Base-by-base conservation (phyloP, 2,888 invertebrate genomes). In the Nebria brevicollis region DNA sequence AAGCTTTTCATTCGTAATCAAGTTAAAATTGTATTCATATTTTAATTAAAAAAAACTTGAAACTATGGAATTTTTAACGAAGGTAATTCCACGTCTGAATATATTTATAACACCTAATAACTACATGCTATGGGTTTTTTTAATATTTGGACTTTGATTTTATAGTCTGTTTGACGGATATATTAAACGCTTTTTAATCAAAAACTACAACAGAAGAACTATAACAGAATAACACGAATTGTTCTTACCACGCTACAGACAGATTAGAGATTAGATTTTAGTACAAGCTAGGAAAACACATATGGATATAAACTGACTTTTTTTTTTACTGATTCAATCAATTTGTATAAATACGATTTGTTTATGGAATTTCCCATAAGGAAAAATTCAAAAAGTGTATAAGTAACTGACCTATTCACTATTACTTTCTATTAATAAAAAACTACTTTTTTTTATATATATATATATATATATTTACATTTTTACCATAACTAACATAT, bases 391-490 rank as follows among this genome's bases (percentile, higher is more conserved):
- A 42, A 11, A 42, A 43, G 68, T 77, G 15, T 66, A n/a, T n/a
- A 5, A 66, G 41, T 79, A 75, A 75, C 79, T 79, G 75, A 79
- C 79, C 75, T 68, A 70, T 75, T 68, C 20, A 15, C 13, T 25
- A 64, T 64, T 54, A 79, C 72, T 75, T 80, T 75, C 68, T 75
- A 64, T 20, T 64, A 72, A 75, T 75, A 75, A 66, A 74, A 68
- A 13, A 68, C 65, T 20, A 10, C 70, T 54, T 54, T 54, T 54
- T 54, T 54, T 7, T 54, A 8, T 68, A 74, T 34, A 80, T 80
- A 72, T 70, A 75, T 20, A 20, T 54, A 54, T 54, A 8, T 68
- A 74, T 34, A 80, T 80, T 75, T 70, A 75, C 80, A 80, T 80
- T 75, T 20, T 68, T 75, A 66, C 66, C 68, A 54, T 3, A 54